Evolutionary conservation across 2,797 vertebrate species (phyloP), one percentile per base, ranked within the genome.

Genomic region (Neoniphon sammara): DNA sequence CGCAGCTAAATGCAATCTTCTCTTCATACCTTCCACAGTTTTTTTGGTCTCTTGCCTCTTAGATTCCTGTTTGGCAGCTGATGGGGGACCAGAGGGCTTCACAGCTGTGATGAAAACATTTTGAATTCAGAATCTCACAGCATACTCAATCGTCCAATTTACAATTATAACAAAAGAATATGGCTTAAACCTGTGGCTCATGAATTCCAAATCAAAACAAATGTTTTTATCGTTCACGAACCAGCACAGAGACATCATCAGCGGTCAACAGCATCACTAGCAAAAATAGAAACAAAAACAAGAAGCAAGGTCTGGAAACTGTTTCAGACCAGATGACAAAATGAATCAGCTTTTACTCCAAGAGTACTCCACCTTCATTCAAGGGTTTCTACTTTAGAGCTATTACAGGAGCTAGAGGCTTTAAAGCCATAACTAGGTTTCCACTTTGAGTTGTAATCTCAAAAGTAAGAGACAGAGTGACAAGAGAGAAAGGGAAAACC

Each of bases 21-120:
- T 46, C 14, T 67, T 57, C 76, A 61, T 87, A 91, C 88, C 88
- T 89, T 81, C 75, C 3, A 30, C 1, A 50, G 53, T 81, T 82
- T 77, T 80, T 79, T 73, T 82, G 71, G 57, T 70, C 49, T 84
- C 79, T 54, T 86, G 81, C 36, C 46, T 78, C 70, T 78, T 79
- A 70, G 72, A 47, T 70, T 85, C 83, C 65, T 64, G 17, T 81
- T 78, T 47, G 65, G 62, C 60, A 25, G 66, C 52, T 50, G 46
- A 64, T 31, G 46, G 44, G 66, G 75, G 18, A 69, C 61, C 50
- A 69, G 76, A 50, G 0, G 59, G 70, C 59, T 76, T 90, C 57
- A 68, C 44, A 78, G 77, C 89, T 90, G 57, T 73, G 77, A 76
- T 27, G 65, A 83, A 34, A 73, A 80, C 31, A 65, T 63, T 81